These are phyloP conservation scores for Apodemia zela DNA, from an alignment of 2,888 invertebrate genomes.

Conservation along the genomic window DNA sequence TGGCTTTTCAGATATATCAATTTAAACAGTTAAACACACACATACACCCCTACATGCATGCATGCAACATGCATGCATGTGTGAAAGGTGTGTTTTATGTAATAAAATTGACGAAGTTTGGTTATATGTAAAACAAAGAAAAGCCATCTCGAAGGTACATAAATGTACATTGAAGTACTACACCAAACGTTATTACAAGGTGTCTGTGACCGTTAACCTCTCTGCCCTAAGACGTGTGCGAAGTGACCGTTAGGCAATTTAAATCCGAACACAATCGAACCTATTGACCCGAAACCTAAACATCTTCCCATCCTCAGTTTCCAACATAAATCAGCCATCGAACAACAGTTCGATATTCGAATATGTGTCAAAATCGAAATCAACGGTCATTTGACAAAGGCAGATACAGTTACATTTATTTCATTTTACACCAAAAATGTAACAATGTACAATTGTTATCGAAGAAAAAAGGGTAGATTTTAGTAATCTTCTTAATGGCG, in stretches of 20 bases:
- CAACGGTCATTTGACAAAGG: conserved; percentile 66
- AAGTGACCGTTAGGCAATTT: conserved; percentile 65
- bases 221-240: conserved; percentile 60
- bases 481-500: conserved; percentile 79
- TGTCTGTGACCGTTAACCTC: conserved; percentile 62
- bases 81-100: too few relatives aligned
- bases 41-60: too few relatives aligned
- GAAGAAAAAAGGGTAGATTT: conserved; percentile 76
- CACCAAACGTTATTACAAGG: neutral
- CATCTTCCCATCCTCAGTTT: conserved; percentile 54
- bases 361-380: conserved; percentile 71
- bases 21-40: too few relatives aligned
- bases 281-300: conserved; percentile 70
- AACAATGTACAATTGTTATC: conserved; percentile 76
- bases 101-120: too few relatives aligned
- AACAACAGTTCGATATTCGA: conserved; percentile 61
- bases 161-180: neutral
- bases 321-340: conserved; percentile 73
- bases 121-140: too few relatives aligned
- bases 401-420: conserved; percentile 57
- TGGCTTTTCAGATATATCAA: too few relatives aligned
- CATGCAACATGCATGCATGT: too few relatives aligned
- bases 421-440: conserved; percentile 68
- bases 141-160: neutral
- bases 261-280: conserved; percentile 53